Base-by-base conservation (phyloP, 1,140 invertebrate genomes). In the Cotesia typhae region DNA sequence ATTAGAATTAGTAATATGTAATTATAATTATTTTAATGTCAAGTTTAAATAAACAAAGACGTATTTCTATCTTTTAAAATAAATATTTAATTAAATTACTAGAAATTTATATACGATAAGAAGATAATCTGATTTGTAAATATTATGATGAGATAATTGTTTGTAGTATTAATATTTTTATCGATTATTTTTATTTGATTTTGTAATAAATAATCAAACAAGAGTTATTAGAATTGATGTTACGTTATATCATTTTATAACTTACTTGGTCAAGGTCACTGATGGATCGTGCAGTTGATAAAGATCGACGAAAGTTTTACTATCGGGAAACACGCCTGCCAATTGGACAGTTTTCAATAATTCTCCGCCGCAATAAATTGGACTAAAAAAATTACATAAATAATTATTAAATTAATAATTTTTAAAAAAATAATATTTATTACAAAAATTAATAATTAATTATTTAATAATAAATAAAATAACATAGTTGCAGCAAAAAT, bases 251-350 rank as follows among this genome's bases (percentile, higher is more conserved):
- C 35, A 14, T 38, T 70, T 59, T 14, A 60, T 59, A 12, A 83
- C 86, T 86, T 77, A 88, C 87, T 87, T 87, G 41, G 85, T 79
- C 38, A 94, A 78, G 0, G 93, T 94, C 74, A 91, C 86, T 20
- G 90, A 87, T 0, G 93, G 91, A 3, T 91, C 85, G 51, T 89
- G 81, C 76, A 91, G 91, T 57, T 97, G 88, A 81, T 93, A 93
- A 89, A 95, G 93, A 81, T 98, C 96, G 4, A 98, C 96, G 84
- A 97, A 98, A 3, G 94, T 94, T 85, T 98, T 98, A 51, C 95
- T 96, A 85, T 98, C 96, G 3, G 88, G 82, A 84, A 90, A 96
- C 1, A 97, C 86, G 37, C 89, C 88, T 0, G 92, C 89, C 83
- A 92, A 90, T 87, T 97, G 95, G 10, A 98, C 89, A 0, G 92